Base-by-base conservation (phyloP, 2,888 invertebrate species). In the Aporophyla nigra region DNA sequence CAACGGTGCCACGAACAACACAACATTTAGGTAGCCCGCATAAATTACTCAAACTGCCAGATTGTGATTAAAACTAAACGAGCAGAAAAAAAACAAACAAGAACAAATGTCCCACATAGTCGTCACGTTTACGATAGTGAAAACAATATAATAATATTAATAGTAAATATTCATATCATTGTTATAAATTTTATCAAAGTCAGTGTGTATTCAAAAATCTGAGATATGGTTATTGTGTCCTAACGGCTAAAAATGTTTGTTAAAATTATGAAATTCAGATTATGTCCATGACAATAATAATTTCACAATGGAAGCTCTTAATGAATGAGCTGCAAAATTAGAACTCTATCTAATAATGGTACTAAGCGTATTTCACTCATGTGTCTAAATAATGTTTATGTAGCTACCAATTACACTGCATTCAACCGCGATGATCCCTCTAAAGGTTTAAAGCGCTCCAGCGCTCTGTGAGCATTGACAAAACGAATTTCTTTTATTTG, bases 371-470 rank as follows among this genome's bases (percentile, higher is more conserved):
- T 65, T 69, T 82, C 63, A 82, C 58, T 76, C 58, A 79, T 51
- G 67, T 76, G 82, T 69, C 82, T 82, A 65, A 82, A 82, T 76
- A 76, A 82, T 76, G 63, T 79, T 66, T 66, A 82, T 82, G 59
- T 70, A 51, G 43, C 77, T 51, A 76, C 51, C 43, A 61, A 76
- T 66, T 66, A n/a, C 43, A 33, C 58, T 70, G 59, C 70, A 82
- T 66, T 76, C 70, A 82, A 76, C 65, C 69, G 54, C 69, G 54
- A 66, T 82, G 65, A 80, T 80, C 76, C n/a, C 43, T 61, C 12
- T 54, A 65, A 62, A 59, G 49, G 46, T 51, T 67, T 76, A 56
- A 5, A 69, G 53, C 46, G 68, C 53, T 65, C 9, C 19, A 75
- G 56, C 51, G 43, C 75, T 79, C 16, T 53, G 40, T 59, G 40